phyloP scores from a whole-genome alignment of 1,140 invertebrate species.

The Drosophila equinoxialis region DNA sequence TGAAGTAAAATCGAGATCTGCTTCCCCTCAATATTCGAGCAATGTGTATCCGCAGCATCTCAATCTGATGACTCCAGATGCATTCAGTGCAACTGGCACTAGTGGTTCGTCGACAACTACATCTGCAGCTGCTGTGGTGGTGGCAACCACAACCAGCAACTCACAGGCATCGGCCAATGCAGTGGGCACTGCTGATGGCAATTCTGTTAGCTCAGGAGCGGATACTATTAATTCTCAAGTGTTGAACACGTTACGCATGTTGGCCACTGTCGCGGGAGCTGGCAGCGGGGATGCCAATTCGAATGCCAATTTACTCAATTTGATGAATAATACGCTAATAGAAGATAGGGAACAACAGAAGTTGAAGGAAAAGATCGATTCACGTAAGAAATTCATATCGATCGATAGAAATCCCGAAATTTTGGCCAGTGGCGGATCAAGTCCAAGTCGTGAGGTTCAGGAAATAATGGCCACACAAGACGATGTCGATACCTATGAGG shows the following conservation, averaged over 20 bases:
- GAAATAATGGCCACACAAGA: conserved; percentile 88
- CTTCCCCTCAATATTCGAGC: conserved; percentile 59
- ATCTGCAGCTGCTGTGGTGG: conserved; percentile 41
- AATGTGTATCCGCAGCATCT: conserved; percentile 83
- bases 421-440: conserved; percentile 87
- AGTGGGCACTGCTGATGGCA: conserved; percentile 23
- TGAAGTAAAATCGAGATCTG: conserved; percentile 51
- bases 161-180: conserved; percentile 23
- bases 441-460: conserved; percentile 93
- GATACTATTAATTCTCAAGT: conserved; percentile 76
- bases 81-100: conserved; percentile 87
- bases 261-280: conserved; percentile 67
- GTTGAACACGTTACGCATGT: conserved; percentile 74
- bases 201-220: not conserved
- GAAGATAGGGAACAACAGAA: conserved; percentile 80
- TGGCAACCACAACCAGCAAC: conserved; percentile 37
- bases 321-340: conserved; percentile 77
- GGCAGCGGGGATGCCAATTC: conserved; percentile 49
- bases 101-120: conserved; percentile 3
- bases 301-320: conserved; percentile 69
- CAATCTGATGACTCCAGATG: conserved; percentile 92
- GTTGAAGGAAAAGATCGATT: conserved; percentile 66
- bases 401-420: conserved; percentile 77
- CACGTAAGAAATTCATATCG: conserved; percentile 73
- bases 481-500: conserved; percentile 63